Evolutionary conservation across 1,140 invertebrate genomes (phyloP).

Genomic region (Agrilus planipennis): DNA sequence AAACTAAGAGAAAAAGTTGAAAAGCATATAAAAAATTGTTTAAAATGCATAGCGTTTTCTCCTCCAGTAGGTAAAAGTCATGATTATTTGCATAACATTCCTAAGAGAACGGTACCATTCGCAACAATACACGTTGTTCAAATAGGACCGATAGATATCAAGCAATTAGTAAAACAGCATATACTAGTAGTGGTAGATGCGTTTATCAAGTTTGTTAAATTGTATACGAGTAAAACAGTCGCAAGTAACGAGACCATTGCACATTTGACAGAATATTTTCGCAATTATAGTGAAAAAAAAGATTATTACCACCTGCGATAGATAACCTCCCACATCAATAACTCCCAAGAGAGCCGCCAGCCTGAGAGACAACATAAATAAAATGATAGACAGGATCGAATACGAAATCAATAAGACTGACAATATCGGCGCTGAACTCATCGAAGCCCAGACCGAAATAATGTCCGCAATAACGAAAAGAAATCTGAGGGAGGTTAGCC

Average conservation of each 20-base stretch:
- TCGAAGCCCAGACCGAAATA: too few species aligned
- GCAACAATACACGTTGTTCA: constrained; percentile 22
- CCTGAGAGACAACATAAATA: too few species aligned
- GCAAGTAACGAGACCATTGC: constrained; percentile 6
- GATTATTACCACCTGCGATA: too few species aligned
- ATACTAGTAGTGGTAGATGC: constrained; percentile 15
- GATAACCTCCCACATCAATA: too few species aligned
- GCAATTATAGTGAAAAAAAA: constrained; percentile 14
- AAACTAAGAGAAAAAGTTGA: constrained; percentile 21
- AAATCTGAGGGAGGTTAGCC: too few species aligned
- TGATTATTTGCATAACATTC: constrained; percentile 16
- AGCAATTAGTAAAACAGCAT: constrained; percentile 10
- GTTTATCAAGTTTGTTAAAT: constrained; percentile 17
- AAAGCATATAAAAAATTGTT: constrained; percentile 15
- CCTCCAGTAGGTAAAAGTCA: constrained; percentile 17
- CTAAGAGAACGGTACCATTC: constrained; percentile 17
- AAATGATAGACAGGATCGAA: too few species aligned
- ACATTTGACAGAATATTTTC: constrained; percentile 11
- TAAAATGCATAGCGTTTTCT: constrained; percentile 23
- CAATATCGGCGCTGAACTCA: too few species aligned
- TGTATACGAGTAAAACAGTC: constrained; percentile 12
- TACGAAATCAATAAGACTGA: too few species aligned
- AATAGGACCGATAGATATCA: constrained; percentile 13
- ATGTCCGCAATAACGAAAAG: too few species aligned
- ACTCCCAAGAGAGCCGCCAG: too few species aligned